A percentile compares a stretch with the other conserved stretches of the same genome.
phyloP scores from a whole-genome alignment of 2,888 invertebrate genomes.

The Drosophila histrio region DNA sequence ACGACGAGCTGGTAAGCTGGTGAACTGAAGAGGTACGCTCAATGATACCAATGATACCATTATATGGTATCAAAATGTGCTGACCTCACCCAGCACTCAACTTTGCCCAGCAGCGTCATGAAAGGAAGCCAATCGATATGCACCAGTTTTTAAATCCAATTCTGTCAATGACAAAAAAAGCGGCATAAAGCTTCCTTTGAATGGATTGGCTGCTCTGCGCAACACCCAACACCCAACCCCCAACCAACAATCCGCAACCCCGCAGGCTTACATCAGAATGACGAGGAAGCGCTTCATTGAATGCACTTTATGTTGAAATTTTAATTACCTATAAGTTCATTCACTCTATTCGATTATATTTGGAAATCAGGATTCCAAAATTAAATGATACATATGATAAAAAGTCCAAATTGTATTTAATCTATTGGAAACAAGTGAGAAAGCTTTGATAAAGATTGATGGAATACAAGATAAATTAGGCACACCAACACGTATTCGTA shows the following conservation, averaged over 20 bases:
- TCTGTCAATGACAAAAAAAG: conserved; percentile 9
- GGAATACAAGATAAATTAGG: no score
- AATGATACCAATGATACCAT: conserved; percentile 5
- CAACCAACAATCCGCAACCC: neutral
- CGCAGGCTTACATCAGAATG: conserved; percentile 9
- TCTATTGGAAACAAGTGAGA: no score
- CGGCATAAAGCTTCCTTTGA: conserved; percentile 6
- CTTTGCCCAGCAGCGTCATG: conserved; percentile 21
- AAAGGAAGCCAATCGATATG: conserved; percentile 35
- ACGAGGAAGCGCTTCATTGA: conserved; percentile 11
- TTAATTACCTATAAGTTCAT: conserved; percentile 13
- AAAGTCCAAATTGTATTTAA: no score
- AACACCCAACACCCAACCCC: neutral
- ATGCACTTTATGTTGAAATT: conserved; percentile 14
- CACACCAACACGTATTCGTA: no score
- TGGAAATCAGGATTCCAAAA: neutral
- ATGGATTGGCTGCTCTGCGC: neutral
- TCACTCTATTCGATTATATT: neutral
- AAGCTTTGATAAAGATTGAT: no score
- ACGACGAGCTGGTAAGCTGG: conserved; percentile 6
- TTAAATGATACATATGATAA: neutral
- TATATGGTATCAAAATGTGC: conserved; percentile 32
- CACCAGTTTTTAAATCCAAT: conserved; percentile 38
- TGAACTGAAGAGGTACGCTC: conserved; percentile 1
- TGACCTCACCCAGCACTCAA: conserved; percentile 40